phyloP scores from a whole-genome alignment of 2,797 vertebrate genomes.

The Alauda arvensis region DNA sequence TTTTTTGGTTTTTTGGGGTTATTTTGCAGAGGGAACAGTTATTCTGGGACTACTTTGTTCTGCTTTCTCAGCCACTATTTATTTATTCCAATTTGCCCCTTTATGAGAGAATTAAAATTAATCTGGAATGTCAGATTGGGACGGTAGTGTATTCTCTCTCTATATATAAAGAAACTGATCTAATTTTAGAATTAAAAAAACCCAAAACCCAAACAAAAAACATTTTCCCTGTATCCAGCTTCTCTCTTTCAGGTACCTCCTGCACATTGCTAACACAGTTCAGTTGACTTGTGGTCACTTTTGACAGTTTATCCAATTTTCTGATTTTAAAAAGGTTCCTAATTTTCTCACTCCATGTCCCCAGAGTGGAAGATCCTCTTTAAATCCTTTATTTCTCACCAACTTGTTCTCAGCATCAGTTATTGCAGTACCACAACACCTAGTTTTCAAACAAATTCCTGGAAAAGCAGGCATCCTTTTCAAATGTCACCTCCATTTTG shows the following conservation, averaged over 20 bases:
- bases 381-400: not conserved
- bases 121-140: not conserved
- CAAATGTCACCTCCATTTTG: not conserved
- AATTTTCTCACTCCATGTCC: not conserved
- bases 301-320: not conserved
- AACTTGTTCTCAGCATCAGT: not conserved
- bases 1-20: not conserved
- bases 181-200: not conserved
- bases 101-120: not conserved
- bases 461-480: not conserved
- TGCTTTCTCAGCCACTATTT: not conserved
- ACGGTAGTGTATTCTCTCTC: not conserved
- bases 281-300: not conserved
- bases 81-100: not conserved
- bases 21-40: not conserved
- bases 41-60: not conserved
- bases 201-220: rapidly evolving
- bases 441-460: not conserved
- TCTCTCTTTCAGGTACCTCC: not conserved
- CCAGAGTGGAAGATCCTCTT: not conserved
- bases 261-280: not conserved
- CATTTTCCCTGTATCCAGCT: not conserved
- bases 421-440: not conserved
- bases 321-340: not conserved
- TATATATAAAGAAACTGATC: not conserved